These are phyloP conservation scores for Beris morrisii DNA, from an alignment of 2,888 invertebrate genomes.

Conservation along the genomic window DNA sequence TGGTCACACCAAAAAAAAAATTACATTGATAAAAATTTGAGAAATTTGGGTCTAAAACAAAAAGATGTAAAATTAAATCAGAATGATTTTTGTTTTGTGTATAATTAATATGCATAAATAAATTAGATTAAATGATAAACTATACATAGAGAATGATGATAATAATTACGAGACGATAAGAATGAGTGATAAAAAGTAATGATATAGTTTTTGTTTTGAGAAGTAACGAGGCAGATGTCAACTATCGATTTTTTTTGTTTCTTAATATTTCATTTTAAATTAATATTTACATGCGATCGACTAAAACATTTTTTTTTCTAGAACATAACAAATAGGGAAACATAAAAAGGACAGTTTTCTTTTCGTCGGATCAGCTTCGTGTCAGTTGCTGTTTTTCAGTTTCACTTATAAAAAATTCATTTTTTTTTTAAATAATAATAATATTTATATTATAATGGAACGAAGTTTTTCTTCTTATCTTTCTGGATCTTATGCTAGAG, in stretches of 20 bases:
- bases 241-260: background rate
- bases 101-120: background rate
- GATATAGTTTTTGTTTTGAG: background rate
- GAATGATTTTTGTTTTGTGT: background rate
- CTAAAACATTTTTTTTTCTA: too few relatives aligned
- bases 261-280: slow-evolving; percentile 19
- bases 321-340: too few relatives aligned
- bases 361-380: background rate
- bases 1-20: background rate
- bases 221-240: background rate
- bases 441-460: slow-evolving; percentile 10
- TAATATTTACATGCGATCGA: too few relatives aligned
- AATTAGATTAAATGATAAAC: background rate
- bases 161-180: background rate
- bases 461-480: slow-evolving; percentile 13
- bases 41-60: too few relatives aligned
- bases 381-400: background rate
- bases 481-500: slow-evolving; percentile 15
- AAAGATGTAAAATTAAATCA: background rate
- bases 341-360: too few relatives aligned
- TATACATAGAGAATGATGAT: background rate
- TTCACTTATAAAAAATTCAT: background rate
- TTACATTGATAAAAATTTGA: too few relatives aligned
- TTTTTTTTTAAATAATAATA: background rate
- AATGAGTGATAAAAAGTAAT: too few relatives aligned